Evolutionary conservation across 2,797 vertebrate species (phyloP).

Genomic region (Distichodus sexfasciatus): DNA sequence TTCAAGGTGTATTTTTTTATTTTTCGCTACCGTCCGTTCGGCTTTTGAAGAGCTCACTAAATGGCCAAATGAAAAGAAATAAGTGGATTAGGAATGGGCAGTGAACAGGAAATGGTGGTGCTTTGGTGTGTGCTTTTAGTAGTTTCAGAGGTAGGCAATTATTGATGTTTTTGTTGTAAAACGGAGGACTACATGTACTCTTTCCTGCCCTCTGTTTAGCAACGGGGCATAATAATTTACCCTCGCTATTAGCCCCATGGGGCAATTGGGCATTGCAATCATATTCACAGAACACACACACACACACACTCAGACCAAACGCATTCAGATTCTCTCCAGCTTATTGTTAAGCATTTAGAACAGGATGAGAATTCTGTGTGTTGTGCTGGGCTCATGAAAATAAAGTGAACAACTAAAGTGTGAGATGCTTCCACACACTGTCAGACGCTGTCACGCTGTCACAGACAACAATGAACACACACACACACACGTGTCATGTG

Average conservation of each 20-base stretch:
- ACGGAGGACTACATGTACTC: constrained; percentile 55
- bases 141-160: constrained; percentile 42
- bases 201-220: constrained; percentile 38
- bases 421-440: constrained; percentile 8
- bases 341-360: too few species aligned
- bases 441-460: not conserved
- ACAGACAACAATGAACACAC: not conserved
- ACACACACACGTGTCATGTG: constrained; percentile 25
- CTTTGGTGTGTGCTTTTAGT: constrained; percentile 33
- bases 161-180: constrained; percentile 49
- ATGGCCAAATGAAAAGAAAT: constrained; percentile 3
- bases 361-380: too few species aligned
- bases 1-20: not conserved
- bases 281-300: not conserved
- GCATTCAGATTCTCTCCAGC: not conserved
- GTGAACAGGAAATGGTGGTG: constrained; percentile 27
- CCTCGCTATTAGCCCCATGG: constrained; percentile 28
- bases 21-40: not conserved
- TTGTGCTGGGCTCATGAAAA: not conserved
- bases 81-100: constrained; percentile 9
- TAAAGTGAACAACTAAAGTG: not conserved
- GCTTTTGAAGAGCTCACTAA: constrained; percentile 4
- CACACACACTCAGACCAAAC: not conserved
- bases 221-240: constrained; percentile 25
- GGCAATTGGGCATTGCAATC: constrained; percentile 5